phyloP scores from a whole-genome alignment of 2,888 invertebrate genomes.

The Venusia cambrica region DNA sequence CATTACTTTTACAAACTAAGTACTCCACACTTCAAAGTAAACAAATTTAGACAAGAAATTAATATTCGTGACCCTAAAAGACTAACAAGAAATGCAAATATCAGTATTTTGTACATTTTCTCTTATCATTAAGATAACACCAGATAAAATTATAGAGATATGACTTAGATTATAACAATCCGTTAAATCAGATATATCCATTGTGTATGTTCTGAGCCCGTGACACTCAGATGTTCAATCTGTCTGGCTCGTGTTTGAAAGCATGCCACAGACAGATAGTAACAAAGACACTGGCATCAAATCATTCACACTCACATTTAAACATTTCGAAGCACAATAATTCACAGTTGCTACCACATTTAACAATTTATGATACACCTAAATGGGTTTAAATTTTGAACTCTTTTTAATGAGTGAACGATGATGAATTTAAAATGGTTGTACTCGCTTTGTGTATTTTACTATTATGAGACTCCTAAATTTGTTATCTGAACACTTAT shows the following conservation, averaged over 20 bases:
- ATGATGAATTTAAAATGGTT: too few relatives aligned
- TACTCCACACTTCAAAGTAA: constrained; percentile 45
- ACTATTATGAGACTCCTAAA: too few relatives aligned
- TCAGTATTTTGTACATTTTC: constrained; percentile 74
- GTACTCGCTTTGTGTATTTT: too few relatives aligned
- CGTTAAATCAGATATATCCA: constrained; percentile 25
- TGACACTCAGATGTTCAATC: constrained; percentile 2
- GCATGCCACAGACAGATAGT: constrained; percentile 5
- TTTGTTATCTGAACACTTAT: too few relatives aligned
- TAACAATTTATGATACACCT: constrained; percentile 1
- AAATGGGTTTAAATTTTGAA: too few relatives aligned
- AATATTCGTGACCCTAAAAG: constrained; percentile 69
- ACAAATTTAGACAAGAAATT: constrained; percentile 45
- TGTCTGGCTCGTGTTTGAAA: background rate
- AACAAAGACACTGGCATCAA: constrained; percentile 6
- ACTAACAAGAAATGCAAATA: constrained; percentile 78
- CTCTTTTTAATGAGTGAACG: too few relatives aligned
- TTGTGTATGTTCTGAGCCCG: constrained; percentile 1
- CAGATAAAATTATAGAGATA: constrained; percentile 74
- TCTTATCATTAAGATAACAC: constrained; percentile 77
- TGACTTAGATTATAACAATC: constrained; percentile 74
- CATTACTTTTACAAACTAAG: constrained; percentile 36
- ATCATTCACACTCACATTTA: constrained; percentile 7
- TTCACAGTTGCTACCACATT: constrained; percentile 2
- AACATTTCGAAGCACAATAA: constrained; percentile 7